Percentiles rank a stretch among this genome's conserved stretches.
phyloP scores from a whole-genome alignment of 2,113 vertebrate species.

The Meriones unguiculatus region DNA sequence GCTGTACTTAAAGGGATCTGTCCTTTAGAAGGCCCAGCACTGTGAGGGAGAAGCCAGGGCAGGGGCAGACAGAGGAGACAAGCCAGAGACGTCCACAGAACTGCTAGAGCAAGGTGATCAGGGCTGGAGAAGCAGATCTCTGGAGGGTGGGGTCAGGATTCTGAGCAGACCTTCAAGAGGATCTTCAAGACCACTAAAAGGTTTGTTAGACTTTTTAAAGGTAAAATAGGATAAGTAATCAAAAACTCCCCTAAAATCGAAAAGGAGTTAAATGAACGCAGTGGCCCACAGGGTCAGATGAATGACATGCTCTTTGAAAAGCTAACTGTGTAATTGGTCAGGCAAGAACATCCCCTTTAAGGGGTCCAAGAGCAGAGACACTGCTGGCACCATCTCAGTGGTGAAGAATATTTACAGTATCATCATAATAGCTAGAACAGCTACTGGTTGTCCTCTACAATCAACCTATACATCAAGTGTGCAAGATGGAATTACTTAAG shows the following conservation, averaged over 20 bases:
- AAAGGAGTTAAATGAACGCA: conserved; percentile 3
- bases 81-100: not conserved
- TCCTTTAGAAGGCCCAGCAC: not conserved
- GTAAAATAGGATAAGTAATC: not conserved
- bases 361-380: not conserved
- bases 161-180: not conserved
- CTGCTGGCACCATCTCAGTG: not conserved
- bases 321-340: not conserved
- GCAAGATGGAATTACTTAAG: not conserved
- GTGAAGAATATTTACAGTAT: not conserved
- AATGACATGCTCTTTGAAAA: not conserved
- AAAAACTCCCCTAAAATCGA: not conserved
- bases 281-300: not conserved
- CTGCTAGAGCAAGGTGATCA: not conserved
- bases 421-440: not conserved
- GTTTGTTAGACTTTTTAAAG: not conserved
- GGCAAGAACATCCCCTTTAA: not conserved
- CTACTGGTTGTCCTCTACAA: not conserved
- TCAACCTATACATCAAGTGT: not conserved
- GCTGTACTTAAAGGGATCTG: not conserved
- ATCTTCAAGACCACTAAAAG: not conserved
- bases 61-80: not conserved
- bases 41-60: not conserved
- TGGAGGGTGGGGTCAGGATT: not conserved
- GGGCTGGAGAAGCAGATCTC: not conserved